Conservation (phyloP, 2,888 invertebrate genomes). For the Empis stercorea region DNA sequence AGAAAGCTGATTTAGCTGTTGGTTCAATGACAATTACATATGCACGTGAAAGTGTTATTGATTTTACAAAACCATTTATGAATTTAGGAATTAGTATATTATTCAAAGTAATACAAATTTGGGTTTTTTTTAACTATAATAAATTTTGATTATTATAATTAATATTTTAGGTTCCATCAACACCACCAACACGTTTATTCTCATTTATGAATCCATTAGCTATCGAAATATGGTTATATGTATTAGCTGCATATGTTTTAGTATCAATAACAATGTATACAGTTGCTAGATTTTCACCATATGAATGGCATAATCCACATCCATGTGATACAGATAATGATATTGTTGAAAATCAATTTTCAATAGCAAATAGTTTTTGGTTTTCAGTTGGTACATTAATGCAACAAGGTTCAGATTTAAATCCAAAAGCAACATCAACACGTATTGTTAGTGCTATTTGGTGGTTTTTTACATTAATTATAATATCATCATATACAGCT, state of each 20-base stretch:
- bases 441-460: conserved; percentile 75
- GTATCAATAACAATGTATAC: conserved; percentile 68
- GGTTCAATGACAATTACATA: conserved; percentile 85
- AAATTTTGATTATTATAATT: not conserved
- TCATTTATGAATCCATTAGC: conserved; percentile 81
- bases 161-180: conserved; percentile 51
- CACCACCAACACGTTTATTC: conserved; percentile 57
- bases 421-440: conserved; percentile 53
- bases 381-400: conserved; percentile 80
- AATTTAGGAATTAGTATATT: conserved; percentile 80
- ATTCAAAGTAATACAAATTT: conserved; percentile 50
- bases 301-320: conserved; percentile 66
- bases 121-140: not conserved
- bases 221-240: conserved; percentile 76
- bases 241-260: conserved; percentile 64
- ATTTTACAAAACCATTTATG: conserved; percentile 88
- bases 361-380: conserved; percentile 73
- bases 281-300: conserved; percentile 66
- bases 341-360: conserved; percentile 65
- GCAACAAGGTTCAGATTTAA: conserved; percentile 70
- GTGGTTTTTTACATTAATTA: conserved; percentile 88
- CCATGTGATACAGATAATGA: conserved; percentile 50
- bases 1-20: conserved; percentile 80
- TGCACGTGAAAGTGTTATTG: conserved; percentile 75
- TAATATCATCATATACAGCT: conserved; percentile 83